Percentiles rank a stretch among this genome's conserved stretches.
Conservation (phyloP, 2,888 invertebrate species). For the Idaea straminata region DNA sequence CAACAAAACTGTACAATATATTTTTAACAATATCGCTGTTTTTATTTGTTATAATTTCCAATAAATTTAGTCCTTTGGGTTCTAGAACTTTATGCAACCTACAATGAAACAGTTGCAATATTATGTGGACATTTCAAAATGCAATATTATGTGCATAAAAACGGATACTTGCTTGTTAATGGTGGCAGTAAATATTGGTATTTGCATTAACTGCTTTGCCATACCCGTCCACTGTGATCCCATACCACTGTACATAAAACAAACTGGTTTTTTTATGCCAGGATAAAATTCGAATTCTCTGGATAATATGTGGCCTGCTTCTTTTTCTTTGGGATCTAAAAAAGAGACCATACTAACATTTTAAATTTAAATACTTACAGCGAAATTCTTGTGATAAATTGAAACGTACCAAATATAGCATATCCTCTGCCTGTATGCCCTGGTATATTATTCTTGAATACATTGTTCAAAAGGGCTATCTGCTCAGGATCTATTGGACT, state of each 20-base stretch:
- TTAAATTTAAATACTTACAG: no score
- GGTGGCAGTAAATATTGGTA: constrained; percentile 80
- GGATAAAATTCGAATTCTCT: constrained; percentile 35
- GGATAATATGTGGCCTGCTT: constrained; percentile 35
- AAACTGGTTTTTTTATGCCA: constrained; percentile 65
- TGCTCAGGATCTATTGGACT: constrained; percentile 66
- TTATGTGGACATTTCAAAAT: neutral
- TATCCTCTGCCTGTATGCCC: constrained; percentile 84
- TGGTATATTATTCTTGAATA: constrained; percentile 62
- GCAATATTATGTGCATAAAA: neutral
- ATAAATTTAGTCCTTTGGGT: constrained; percentile 81
- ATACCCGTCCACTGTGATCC: constrained; percentile 86
- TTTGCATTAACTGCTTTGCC: constrained; percentile 81
- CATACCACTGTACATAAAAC: constrained; percentile 86
- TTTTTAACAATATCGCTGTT: constrained; percentile 82
- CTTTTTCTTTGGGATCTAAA: constrained; percentile 37
- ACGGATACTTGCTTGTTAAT: constrained; percentile 60
- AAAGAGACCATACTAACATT: no score
- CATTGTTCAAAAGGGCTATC: constrained; percentile 65
- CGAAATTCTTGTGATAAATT: no score
- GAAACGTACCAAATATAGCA: constrained; percentile 72
- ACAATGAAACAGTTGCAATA: constrained; percentile 14
- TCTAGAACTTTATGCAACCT: constrained; percentile 77
- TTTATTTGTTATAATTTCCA: constrained; percentile 79
- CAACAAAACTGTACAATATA: constrained; percentile 68